Evolutionary conservation across 2,113 vertebrate species (phyloP), one percentile per base, ranked within the genome.

Genomic region (Hippocampus guttulatus): DNA sequence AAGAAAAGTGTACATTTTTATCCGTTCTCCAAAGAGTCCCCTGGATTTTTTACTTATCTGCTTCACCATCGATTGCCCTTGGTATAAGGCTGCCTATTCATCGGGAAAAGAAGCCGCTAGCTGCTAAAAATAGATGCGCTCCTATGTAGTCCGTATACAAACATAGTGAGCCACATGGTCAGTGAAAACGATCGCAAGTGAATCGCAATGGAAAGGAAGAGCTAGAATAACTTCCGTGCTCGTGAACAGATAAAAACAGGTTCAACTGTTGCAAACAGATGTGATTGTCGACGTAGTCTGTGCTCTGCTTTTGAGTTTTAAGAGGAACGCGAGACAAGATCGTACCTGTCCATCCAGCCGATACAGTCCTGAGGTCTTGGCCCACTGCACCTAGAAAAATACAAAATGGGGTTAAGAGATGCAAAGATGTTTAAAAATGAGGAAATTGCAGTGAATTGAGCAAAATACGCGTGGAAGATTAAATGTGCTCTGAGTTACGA

Each of bases 261-360:
- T n/a, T 54, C 21, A 9, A 14, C 16, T 62, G 27, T 62, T 62
- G 58, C 12, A 61, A 33, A 61, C 11, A 7, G 21, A 23, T 21
- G 3, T n/a, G 5, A 2, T 64, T 63, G 47, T 51, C 15, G 5
- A 16, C 8, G 27, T 61, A 63, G 21, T 12, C 2, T 23, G 14
- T 5, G 10, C 54, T 6, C 11, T 25, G 63, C 1, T 65, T 65
- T 12, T 16, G 41, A 65, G 38, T 23, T 25, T 45, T n/a, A 14
- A 47, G 5, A 25, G 23, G 15, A 45, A 45, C 41, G 10, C 27
- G 33, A 61, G 5, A 47, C 23, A 25, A 65, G 47, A 23, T 25
- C 71, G 68, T 97, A 99, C 97, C 97, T 97, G 95, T 99, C 97
- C 95, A 97, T 97, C 92, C 97, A 94, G 84, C 96, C 97, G 62